These are phyloP conservation scores for Bufo bufo DNA, from an alignment of 2,113 vertebrate genomes.

Conservation along the genomic window DNA sequence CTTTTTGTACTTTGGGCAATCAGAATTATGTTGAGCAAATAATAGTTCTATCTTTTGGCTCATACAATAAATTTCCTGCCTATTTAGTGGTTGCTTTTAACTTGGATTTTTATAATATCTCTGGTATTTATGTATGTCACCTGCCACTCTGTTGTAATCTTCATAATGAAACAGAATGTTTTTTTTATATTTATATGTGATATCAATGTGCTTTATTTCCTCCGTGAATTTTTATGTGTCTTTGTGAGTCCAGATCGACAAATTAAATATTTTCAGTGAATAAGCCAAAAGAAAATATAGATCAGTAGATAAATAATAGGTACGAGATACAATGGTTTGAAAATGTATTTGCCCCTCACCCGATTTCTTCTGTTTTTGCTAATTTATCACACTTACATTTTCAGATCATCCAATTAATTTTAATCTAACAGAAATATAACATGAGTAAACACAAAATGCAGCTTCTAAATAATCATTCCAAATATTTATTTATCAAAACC, in stretches of 20 bases:
- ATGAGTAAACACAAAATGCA: too few species aligned
- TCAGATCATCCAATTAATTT: too few species aligned
- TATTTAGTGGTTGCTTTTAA: conserved; percentile 65
- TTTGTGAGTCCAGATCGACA: not conserved
- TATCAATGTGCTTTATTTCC: conserved; percentile 59
- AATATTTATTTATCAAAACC: too few species aligned
- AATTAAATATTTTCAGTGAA: too few species aligned
- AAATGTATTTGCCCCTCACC: too few species aligned
- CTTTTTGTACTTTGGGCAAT: conserved; percentile 67
- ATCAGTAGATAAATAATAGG: too few species aligned
- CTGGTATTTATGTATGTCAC: conserved; percentile 62
- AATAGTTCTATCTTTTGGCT: conserved; percentile 71
- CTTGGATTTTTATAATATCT: conserved; percentile 59
- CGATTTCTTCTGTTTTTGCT: too few species aligned
- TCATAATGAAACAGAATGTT: conserved; percentile 59
- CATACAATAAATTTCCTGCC: conserved; percentile 75
- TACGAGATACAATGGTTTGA: too few species aligned
- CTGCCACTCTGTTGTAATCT: conserved; percentile 64
- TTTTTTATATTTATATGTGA: conserved; percentile 39
- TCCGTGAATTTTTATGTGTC: not conserved
- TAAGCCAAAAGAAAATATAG: too few species aligned
- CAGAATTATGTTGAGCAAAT: conserved; percentile 80
- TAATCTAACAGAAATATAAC: too few species aligned
- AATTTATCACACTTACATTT: too few species aligned
- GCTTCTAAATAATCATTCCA: too few species aligned